phyloP scores from a whole-genome alignment of 2,797 vertebrate genomes.

The Remorina albescens region DNA sequence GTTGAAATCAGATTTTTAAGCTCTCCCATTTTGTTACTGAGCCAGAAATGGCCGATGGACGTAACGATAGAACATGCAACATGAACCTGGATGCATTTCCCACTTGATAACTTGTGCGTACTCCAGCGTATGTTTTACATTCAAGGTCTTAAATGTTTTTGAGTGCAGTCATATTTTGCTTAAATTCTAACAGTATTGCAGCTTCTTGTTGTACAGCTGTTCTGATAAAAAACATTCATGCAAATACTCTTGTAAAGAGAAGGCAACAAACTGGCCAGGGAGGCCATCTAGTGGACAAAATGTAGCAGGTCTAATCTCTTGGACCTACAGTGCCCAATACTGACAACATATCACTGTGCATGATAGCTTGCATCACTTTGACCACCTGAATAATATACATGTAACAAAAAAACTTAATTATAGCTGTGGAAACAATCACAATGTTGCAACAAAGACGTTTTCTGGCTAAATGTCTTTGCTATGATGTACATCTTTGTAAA shows the following conservation, averaged over 20 bases:
- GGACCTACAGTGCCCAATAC: not conserved
- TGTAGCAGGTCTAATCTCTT: not conserved
- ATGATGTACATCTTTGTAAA: not conserved
- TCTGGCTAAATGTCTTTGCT: not conserved
- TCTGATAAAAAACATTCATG: not conserved
- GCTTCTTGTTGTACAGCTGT: not conserved
- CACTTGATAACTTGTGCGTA: constrained; percentile 22
- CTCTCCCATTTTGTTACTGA: not conserved
- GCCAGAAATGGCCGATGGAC: not conserved
- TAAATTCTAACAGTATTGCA: not conserved
- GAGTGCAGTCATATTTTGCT: not conserved
- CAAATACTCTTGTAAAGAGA: not conserved
- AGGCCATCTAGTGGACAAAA: constrained; percentile 62
- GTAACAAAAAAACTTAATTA: constrained; percentile 23
- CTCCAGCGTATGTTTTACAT: constrained; percentile 22
- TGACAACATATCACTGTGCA: constrained; percentile 11
- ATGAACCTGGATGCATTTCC: constrained; percentile 12
- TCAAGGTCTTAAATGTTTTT: not conserved
- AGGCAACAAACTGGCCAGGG: constrained; percentile 25
- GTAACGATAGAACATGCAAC: not conserved
- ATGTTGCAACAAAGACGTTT: constrained; percentile 1
- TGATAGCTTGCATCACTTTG: not conserved
- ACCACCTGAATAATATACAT: not conserved
- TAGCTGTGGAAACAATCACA: no score
- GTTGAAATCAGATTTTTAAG: not conserved